Base-by-base conservation (phyloP, 2,113 vertebrate species). In the Panurus biarmicus region DNA sequence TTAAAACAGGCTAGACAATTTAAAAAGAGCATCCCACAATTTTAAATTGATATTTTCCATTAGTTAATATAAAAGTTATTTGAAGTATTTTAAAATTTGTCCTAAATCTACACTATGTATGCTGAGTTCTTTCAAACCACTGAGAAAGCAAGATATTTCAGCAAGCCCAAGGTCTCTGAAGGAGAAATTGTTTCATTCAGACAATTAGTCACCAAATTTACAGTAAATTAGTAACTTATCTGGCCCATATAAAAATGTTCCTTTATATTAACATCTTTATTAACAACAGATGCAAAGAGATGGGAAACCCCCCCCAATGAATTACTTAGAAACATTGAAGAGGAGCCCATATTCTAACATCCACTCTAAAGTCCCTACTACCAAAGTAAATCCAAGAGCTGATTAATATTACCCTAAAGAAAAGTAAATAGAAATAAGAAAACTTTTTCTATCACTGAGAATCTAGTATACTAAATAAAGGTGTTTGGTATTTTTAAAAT, bases 11-110 rank as follows among this genome's bases (percentile, higher is more conserved):
- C 9, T 35, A 33, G 7, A 57, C 5, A 36, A 85, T 40, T 58
- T 1, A 1, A 1, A 24, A 69, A 58, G 42, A 29, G 38, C 40
- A 10, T 0, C 3, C 5, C 12, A 22, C 13, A n/a, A 0, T 17
- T 25, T 61, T 73, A 5, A 66, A 62, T 58, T 36, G 64, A 10
- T 54, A 67, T 7, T 72, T 87, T 74, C 17, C 14, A 53, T 36
- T 62, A 42, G 8, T 70, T 65, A 28, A 76, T 29, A 36, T 69
- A 64, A 18, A 74, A 74, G 21, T 61, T 64, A 60, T 12, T 51
- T 17, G 4, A 73, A 54, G 16, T 20, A 58, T 67, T 91, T 85
- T 35, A 78, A 87, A 74, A 51, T 54, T 45, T 56, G 6, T 74
- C 38, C 47, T 77, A 42, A 73, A 75, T 14, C 19, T 62, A 36